These are phyloP conservation scores for Microplitis demolitor DNA, from an alignment of 1,140 invertebrate species.

Conservation along the genomic window DNA sequence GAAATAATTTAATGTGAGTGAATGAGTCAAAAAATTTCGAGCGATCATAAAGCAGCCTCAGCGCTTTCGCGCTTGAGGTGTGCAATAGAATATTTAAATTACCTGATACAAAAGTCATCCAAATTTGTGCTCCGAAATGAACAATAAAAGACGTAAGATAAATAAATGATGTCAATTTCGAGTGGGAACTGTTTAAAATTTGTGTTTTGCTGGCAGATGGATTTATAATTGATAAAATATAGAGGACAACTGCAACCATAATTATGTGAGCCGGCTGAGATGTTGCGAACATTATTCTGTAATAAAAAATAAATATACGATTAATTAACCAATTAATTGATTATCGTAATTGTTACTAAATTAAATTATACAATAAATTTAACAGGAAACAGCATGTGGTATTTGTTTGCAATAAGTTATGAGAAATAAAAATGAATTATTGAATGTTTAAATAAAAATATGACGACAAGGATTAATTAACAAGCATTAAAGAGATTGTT, in stretches of 20 bases:
- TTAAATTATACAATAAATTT: not conserved
- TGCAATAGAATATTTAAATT: conserved; percentile 32
- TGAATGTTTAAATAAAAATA: too few relatives aligned
- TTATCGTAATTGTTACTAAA: not conserved
- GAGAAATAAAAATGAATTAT: too few relatives aligned
- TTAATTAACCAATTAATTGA: not conserved
- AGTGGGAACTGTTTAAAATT: conserved; percentile 52
- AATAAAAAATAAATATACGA: conserved; percentile 42
- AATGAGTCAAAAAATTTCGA: too few relatives aligned
- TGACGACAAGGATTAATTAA: too few relatives aligned
- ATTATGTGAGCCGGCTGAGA: conserved; percentile 78
- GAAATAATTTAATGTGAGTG: too few relatives aligned
- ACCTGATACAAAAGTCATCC: conserved; percentile 90
- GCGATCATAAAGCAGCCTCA: too few relatives aligned
- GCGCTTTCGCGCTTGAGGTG: too few relatives aligned
- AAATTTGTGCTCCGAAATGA: conserved; percentile 82
- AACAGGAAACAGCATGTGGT: too few relatives aligned
- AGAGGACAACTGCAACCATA: conserved; percentile 67
- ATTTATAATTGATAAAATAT: conserved; percentile 66
- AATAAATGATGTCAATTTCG: conserved; percentile 62
- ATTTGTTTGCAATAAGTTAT: too few relatives aligned
- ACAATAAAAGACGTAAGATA: conserved; percentile 76
- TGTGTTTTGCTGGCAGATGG: conserved; percentile 55
- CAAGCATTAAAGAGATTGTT: too few relatives aligned
- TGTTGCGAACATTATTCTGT: conserved; percentile 71